phyloP scores from a whole-genome alignment of 2,888 invertebrate genomes.

The Aromia moschata region DNA sequence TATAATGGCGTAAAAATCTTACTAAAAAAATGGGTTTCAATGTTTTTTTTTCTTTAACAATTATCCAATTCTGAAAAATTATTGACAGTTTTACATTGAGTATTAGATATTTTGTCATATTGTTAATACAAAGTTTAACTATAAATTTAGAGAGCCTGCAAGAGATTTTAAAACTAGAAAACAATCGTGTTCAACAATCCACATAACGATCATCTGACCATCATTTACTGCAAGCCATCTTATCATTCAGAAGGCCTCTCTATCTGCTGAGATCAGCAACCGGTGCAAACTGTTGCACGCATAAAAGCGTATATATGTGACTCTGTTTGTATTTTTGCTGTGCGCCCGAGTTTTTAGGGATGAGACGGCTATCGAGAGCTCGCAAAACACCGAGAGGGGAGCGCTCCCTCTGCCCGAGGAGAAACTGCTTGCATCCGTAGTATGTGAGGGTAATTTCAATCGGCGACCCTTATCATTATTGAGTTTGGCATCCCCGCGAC shows the following conservation, averaged over 20 bases:
- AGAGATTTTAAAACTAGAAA: no score
- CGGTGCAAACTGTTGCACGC: slow-evolving; percentile 40
- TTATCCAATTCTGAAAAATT: no score
- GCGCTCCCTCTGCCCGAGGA: slow-evolving; percentile 44
- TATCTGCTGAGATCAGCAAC: slow-evolving; percentile 36
- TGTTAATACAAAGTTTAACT: no score
- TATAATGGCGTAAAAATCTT: no score
- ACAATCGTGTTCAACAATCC: no score
- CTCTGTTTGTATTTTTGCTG: slow-evolving; percentile 45
- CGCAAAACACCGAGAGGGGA: slow-evolving; percentile 43
- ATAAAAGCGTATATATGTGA: slow-evolving; percentile 34
- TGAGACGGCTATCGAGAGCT: slow-evolving; percentile 41
- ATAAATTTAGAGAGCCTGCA: no score
- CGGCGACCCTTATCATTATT: slow-evolving; percentile 59
- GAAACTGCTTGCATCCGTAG: slow-evolving; percentile 48
- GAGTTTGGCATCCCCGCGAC: slow-evolving; percentile 50
- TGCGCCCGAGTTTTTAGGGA: slow-evolving; percentile 38
- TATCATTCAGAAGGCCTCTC: neutral
- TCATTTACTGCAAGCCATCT: slow-evolving; percentile 20
- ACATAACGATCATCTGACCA: slow-evolving; percentile 16
- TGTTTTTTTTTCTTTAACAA: no score
- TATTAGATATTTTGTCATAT: no score
- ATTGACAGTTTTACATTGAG: no score
- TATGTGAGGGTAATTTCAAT: slow-evolving; percentile 56
- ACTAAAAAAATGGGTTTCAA: no score